Conservation (phyloP, 1,140 invertebrate genomes). For the Bradynema listronoti region DNA sequence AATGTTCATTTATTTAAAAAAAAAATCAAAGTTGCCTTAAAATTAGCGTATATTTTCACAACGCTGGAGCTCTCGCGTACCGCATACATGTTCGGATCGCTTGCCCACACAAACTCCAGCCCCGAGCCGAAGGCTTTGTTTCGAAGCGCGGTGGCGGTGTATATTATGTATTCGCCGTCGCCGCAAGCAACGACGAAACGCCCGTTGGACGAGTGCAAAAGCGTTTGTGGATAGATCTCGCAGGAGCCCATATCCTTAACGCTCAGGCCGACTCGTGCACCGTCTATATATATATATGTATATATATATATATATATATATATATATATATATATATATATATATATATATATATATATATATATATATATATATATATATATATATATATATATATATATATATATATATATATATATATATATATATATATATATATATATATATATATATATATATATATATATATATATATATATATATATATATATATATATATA, state of each 20-base stretch:
- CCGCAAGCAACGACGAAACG: slow-evolving; percentile 92
- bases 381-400: too few relatives aligned
- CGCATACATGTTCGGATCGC: slow-evolving; percentile 86
- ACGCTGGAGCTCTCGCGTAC: slow-evolving; percentile 81
- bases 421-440: too few relatives aligned
- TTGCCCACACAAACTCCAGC: slow-evolving; percentile 97
- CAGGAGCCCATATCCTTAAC: slow-evolving; percentile 98
- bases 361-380: too few relatives aligned
- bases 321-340: too few relatives aligned
- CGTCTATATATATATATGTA: slow-evolving; percentile 64
- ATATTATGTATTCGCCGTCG: slow-evolving; percentile 98
- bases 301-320: too few relatives aligned
- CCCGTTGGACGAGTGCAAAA: slow-evolving; percentile 96
- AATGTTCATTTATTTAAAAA: slow-evolving; percentile 4
- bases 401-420: too few relatives aligned
- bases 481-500: too few relatives aligned
- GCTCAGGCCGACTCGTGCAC: slow-evolving; percentile 79
- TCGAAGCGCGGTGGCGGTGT: slow-evolving; percentile 94
- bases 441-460: too few relatives aligned
- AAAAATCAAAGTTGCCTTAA: slow-evolving; percentile 36
- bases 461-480: too few relatives aligned
- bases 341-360: too few relatives aligned
- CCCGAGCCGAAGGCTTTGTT: slow-evolving; percentile 98
- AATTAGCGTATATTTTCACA: slow-evolving; percentile 63
- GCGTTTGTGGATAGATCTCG: slow-evolving; percentile 97